These are phyloP conservation scores for Campoletis raptor DNA, from an alignment of 2,888 invertebrate genomes.

Conservation along the genomic window DNA sequence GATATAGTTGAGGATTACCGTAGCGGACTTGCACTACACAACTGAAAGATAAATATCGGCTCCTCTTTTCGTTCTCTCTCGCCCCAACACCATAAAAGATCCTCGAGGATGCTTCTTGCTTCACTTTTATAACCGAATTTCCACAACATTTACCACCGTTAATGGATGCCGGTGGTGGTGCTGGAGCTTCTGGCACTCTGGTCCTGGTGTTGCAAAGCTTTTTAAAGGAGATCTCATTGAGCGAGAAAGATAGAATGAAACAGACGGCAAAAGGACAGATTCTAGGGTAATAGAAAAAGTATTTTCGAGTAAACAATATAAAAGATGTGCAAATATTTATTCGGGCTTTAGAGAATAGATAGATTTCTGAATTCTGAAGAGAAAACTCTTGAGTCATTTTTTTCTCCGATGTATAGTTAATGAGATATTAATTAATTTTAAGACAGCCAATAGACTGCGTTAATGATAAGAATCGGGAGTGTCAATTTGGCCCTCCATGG, in stretches of 20 bases:
- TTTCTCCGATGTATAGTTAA: background rate
- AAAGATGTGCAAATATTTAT: background rate
- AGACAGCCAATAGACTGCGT: too few relatives aligned
- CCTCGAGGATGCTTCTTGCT: constrained; percentile 46
- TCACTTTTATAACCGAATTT: constrained; percentile 76
- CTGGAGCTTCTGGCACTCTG: constrained; percentile 58
- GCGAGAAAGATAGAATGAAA: constrained; percentile 40
- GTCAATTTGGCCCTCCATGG: too few relatives aligned
- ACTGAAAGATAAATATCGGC: constrained; percentile 61
- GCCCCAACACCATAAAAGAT: constrained; percentile 30
- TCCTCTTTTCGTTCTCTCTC: constrained; percentile 41
- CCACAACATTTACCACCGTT: constrained; percentile 75
- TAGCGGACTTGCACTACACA: constrained; percentile 46
- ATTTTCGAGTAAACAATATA: constrained; percentile 42
- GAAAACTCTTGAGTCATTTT: background rate
- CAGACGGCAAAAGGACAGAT: constrained; percentile 50
- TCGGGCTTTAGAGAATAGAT: background rate
- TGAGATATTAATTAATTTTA: background rate
- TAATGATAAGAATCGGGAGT: too few relatives aligned
- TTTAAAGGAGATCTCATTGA: constrained; percentile 57
- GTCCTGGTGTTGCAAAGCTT: constrained; percentile 57
- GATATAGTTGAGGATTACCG: constrained; percentile 31
- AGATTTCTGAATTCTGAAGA: background rate
- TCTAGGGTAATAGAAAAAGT: constrained; percentile 21
- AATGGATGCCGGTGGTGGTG: constrained; percentile 70